Base-by-base conservation (phyloP, 1,140 invertebrate species). In the Cydia strobilella region DNA sequence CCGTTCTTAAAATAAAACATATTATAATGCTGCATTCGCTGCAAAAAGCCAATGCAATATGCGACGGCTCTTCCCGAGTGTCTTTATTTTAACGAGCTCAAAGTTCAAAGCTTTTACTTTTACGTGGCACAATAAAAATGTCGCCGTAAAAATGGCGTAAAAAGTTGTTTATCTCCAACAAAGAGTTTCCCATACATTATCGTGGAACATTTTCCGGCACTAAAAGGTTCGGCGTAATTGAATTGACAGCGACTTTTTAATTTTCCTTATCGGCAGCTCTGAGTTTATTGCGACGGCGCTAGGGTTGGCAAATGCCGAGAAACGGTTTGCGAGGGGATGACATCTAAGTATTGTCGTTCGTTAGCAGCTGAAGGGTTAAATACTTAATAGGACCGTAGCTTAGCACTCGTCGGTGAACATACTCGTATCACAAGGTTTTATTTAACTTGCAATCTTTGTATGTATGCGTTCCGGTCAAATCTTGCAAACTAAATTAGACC, bases 211-310 rank as follows among this genome's bases (percentile, higher is more conserved):
- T 63, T 25, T 7, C 59, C 20, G 59, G 59, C 63, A 20, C 63
- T 65, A 65, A 35, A 31, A 65, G 63, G 27, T 31, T 3, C 6
- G 7, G 27, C 25, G 63, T 65, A 65, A 65, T 65, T 65, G 12
- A 31, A 65, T 65, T 31, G 15, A 65, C 63, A 65, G 63, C 6
- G 54, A 65, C 15, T 65, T 65, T 65, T 65, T 65, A 27, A 65
- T 65, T 65, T 65, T 65, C 63, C 63, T 65, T 65, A 65, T 65
- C 63, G 63, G 23, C 23, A 27, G 25, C 25, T 25, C 25, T 65
- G 27, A 65, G 20, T 59, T 51, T 51, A 51, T 51, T 18, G n/a
- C 54, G 20, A 23, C 9, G n/a, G 15, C 13, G 54, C 51, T 23
- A 59, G 51, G 51, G 51, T 10, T 59, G 51, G 6, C 18, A 23